A percentile compares a stretch with the other conserved stretches of the same genome.
Conservation (phyloP, 2,888 invertebrate genomes). For the Xylocampa areola region DNA sequence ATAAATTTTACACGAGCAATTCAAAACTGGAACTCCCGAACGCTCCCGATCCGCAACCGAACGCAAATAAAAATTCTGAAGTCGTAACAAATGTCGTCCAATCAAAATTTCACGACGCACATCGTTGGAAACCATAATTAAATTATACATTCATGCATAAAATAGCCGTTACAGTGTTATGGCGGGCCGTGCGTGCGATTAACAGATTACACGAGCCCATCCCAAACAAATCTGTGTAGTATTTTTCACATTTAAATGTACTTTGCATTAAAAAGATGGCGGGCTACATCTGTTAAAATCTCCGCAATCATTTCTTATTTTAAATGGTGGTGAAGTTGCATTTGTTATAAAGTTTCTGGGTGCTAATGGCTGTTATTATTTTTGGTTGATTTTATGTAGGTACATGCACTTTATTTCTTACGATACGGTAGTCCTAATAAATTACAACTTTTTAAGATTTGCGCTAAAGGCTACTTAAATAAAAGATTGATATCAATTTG, state of each 20-base stretch:
- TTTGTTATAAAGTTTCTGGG: constrained; percentile 35
- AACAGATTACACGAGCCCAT: constrained; percentile 56
- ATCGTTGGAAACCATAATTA: constrained; percentile 71
- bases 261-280: constrained; percentile 43
- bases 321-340: constrained; percentile 37
- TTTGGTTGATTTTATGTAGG: constrained; percentile 37
- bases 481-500: no score
- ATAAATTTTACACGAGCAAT: constrained; percentile 7
- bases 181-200: constrained; percentile 57
- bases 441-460: constrained; percentile 9
- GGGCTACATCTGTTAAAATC: constrained; percentile 55
- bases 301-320: constrained; percentile 54
- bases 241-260: constrained; percentile 54
- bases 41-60: constrained; percentile 26
- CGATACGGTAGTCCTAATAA: constrained; percentile 7
- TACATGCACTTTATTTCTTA: constrained; percentile 28
- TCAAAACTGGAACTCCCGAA: constrained; percentile 32
- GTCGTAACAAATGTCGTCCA: constrained; percentile 63
- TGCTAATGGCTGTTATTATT: constrained; percentile 38
- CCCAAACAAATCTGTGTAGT: constrained; percentile 47
- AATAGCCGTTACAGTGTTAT: constrained; percentile 66
- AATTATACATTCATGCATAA: constrained; percentile 80
- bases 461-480: no score
- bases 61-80: constrained; percentile 53
- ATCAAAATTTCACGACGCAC: constrained; percentile 64